Base-by-base conservation (phyloP, 2,797 vertebrate species). In the Poecilia velifera region DNA sequence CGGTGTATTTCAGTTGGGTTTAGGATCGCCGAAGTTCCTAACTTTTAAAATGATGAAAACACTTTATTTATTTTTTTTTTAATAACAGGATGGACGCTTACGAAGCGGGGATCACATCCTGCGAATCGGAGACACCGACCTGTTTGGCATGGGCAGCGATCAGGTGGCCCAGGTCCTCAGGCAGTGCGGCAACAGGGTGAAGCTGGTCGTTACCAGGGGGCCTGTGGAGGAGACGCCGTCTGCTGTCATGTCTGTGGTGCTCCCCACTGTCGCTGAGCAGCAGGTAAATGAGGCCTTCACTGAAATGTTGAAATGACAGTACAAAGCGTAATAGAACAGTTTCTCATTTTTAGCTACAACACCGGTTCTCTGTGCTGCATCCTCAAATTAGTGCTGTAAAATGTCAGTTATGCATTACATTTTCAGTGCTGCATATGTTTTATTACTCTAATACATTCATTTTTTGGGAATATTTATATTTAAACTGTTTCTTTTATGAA, bases 91-190 rank as follows among this genome's bases (percentile, higher is more conserved):
- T 71, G 97, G 98, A 36, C 97, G 96, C 14, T 87, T 99, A 72
- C 96, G 93, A 87, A 99, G 98, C 72, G 98, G 98, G 64, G 98
- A 99, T 91, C 98, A 99, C 87, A 99, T 99, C 85, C 89, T 99
- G 83, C 96, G 97, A 87, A 99, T 99, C 2, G 98, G 97, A n/a
- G 98, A 98, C 82, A 99, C 98, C 0, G 98, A 99, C 88, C 92
- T 99, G 71, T 87, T 94, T 49, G 97, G 97, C 77, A 97, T 99
- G 97, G 97, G 97, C 93, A 99, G 98, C 81, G 98, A 99, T 74
- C 98, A 99, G 91, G 98, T 99, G 84, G 98, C 98, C 0, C 98
- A 99, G 84, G 98, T 99, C 73, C 96, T 99, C 31, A 94, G 98
- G 82, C 98, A 98, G 82, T 99, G 98, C 84, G 98, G 98, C 45